phyloP scores from a whole-genome alignment of 2,113 vertebrate genomes.

The Microcebus tavaratra region DNA sequence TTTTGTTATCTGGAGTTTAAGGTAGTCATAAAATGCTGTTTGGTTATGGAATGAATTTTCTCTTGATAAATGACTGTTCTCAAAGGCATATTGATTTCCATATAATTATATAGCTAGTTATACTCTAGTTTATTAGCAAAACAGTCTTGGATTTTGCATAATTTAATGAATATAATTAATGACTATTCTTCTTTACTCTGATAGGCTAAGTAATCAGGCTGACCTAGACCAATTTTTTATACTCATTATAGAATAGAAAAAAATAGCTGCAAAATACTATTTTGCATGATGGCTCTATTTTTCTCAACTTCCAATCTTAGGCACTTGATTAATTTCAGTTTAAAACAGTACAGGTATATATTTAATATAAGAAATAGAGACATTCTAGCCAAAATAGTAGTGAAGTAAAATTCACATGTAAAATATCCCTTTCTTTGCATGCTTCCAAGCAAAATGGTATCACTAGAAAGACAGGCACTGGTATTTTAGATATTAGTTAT shows the following conservation, averaged over 20 bases:
- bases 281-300: constrained; percentile 60
- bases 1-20: constrained; percentile 55
- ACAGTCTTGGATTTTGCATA: constrained; percentile 66
- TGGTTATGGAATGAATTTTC: constrained; percentile 64
- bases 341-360: constrained; percentile 8
- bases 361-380: constrained; percentile 12
- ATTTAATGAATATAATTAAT: constrained; percentile 74
- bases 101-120: constrained; percentile 73
- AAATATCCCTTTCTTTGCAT: neutral
- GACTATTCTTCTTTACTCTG: constrained; percentile 66
- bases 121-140: constrained; percentile 72
- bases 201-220: constrained; percentile 68
- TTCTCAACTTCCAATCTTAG: constrained; percentile 45
- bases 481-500: constrained; percentile 8
- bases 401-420: neutral
- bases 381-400: constrained; percentile 21
- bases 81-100: constrained; percentile 71
- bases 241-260: constrained; percentile 50
- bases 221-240: constrained; percentile 62
- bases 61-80: constrained; percentile 71
- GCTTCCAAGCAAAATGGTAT: constrained; percentile 30
- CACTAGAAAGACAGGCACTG: neutral
- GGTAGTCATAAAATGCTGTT: constrained; percentile 59
- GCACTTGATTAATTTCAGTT: constrained; percentile 50
- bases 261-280: constrained; percentile 37